These are phyloP conservation scores for Hypothenemus hampei DNA, from an alignment of 1,140 invertebrate genomes.

Conservation along the genomic window DNA sequence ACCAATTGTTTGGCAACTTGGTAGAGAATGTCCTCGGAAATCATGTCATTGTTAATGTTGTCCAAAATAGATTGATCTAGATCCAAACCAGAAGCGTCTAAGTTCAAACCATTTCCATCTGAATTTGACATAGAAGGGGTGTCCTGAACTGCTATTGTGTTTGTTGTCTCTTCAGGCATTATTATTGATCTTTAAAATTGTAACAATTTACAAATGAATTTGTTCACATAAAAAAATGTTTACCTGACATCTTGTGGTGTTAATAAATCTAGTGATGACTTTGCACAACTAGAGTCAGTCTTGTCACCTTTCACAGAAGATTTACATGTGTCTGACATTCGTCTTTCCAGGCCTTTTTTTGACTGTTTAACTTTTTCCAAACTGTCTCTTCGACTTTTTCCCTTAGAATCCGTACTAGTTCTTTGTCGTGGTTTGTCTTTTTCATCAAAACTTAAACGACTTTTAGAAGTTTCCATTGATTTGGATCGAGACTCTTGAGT, in stretches of 20 bases:
- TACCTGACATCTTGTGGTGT: slow-evolving; percentile 22
- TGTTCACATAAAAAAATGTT: neutral
- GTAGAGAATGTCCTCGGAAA: slow-evolving; percentile 61
- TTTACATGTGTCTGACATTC: slow-evolving; percentile 5
- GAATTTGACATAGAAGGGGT: neutral
- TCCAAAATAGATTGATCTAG: slow-evolving; percentile 48
- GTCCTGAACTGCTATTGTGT: slow-evolving; percentile 30
- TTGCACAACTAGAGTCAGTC: neutral
- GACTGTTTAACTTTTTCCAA: slow-evolving; percentile 23
- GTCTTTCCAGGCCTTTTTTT: slow-evolving; percentile 13
- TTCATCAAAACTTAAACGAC: slow-evolving; percentile 29
- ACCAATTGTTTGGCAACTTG: slow-evolving; percentile 60
- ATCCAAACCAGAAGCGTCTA: slow-evolving; percentile 38
- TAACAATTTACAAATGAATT: neutral
- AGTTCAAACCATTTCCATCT: slow-evolving; percentile 34
- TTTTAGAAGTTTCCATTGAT: slow-evolving; percentile 28
- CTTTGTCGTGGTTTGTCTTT: slow-evolving; percentile 18
- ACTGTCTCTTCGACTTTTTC: slow-evolving; percentile 21
- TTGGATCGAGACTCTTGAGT: slow-evolving; percentile 39
- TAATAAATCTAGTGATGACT: neutral
- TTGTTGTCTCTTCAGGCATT: slow-evolving; percentile 38
- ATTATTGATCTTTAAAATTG: slow-evolving; percentile 37
- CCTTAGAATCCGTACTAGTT: slow-evolving; percentile 16
- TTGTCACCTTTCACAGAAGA: neutral
- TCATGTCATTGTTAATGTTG: slow-evolving; percentile 52